Evolutionary conservation across 92 coral and sea anemone genomes (phyloP).

Genomic region (Meandrina meandrites): DNA sequence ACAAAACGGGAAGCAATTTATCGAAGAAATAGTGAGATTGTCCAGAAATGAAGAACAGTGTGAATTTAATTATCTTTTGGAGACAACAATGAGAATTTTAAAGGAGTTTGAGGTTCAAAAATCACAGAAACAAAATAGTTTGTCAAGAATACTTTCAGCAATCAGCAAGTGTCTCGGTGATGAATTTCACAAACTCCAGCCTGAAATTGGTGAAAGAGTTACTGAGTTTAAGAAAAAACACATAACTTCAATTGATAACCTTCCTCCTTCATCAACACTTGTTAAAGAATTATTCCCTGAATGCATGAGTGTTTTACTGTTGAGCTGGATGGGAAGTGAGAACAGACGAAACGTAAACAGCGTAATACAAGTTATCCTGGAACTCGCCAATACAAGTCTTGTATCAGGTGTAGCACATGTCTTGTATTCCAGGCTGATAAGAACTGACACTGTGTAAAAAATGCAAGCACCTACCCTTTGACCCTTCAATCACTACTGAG

Average conservation of each 20-base stretch:
- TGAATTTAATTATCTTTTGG: constrained; percentile 21
- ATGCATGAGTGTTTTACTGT: constrained; percentile 76
- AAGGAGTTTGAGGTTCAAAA: constrained; percentile 27
- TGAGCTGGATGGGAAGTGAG: constrained; percentile 72
- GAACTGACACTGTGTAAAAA: constrained; percentile 73
- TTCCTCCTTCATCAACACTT: constrained; percentile 74
- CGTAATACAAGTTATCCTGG: constrained; percentile 80
- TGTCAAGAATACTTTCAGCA: constrained; percentile 7
- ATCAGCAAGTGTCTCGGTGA: constrained; percentile 77
- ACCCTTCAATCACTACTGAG: background rate
- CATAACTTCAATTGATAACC: constrained; percentile 77
- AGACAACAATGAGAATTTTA: constrained; percentile 15
- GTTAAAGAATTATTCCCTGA: constrained; percentile 80
- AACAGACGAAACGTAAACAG: constrained; percentile 13
- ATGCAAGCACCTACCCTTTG: background rate
- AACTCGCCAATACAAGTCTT: constrained; percentile 83
- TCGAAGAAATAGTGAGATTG: constrained; percentile 3
- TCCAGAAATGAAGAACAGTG: constrained; percentile 3
- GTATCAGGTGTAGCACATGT: constrained; percentile 97
- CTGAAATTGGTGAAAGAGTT: constrained; percentile 61
- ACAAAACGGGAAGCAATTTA: background rate
- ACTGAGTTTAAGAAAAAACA: constrained; percentile 78
- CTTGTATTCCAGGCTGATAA: constrained; percentile 78
- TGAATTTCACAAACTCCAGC: constrained; percentile 64
- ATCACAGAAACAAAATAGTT: background rate